A percentile compares a stretch with the other conserved stretches of the same genome.
phyloP scores from a whole-genome alignment of 1,140 invertebrate genomes.

The Trypoxylus dichotomus region DNA sequence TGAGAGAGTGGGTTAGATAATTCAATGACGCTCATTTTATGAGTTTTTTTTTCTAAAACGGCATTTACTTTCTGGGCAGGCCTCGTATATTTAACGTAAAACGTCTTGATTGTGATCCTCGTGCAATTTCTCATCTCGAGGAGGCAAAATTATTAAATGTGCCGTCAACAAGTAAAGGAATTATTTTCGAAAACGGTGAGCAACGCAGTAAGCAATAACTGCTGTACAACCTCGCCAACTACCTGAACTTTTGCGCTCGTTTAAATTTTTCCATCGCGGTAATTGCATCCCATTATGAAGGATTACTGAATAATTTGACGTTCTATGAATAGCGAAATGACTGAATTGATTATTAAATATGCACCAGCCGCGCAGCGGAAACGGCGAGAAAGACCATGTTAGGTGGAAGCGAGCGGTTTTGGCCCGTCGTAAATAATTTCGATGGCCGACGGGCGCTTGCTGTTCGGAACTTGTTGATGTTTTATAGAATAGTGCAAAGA shows the following conservation, averaged over 20 bases:
- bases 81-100: too few relatives aligned
- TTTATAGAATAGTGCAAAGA: too few relatives aligned
- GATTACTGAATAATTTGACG: constrained; percentile 17
- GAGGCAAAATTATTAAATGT: too few relatives aligned
- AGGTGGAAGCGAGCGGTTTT: neutral
- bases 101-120: too few relatives aligned
- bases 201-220: neutral
- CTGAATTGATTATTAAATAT: constrained; percentile 21
- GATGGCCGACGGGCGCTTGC: neutral
- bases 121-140: too few relatives aligned
- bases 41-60: too few relatives aligned
- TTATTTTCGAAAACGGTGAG: neutral
- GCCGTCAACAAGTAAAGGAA: neutral
- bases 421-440: neutral
- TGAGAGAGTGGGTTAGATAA: too few relatives aligned
- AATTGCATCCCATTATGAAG: constrained; percentile 15
- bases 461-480: too few relatives aligned
- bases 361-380: neutral
- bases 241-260: neutral
- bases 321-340: constrained; percentile 20
- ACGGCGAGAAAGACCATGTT: neutral
- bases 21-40: too few relatives aligned
- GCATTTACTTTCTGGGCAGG: too few relatives aligned
- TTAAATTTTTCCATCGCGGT: neutral
- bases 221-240: too few relatives aligned